Base-by-base conservation (phyloP, 2,888 invertebrate species). In the Lasioglossum calceatum region DNA sequence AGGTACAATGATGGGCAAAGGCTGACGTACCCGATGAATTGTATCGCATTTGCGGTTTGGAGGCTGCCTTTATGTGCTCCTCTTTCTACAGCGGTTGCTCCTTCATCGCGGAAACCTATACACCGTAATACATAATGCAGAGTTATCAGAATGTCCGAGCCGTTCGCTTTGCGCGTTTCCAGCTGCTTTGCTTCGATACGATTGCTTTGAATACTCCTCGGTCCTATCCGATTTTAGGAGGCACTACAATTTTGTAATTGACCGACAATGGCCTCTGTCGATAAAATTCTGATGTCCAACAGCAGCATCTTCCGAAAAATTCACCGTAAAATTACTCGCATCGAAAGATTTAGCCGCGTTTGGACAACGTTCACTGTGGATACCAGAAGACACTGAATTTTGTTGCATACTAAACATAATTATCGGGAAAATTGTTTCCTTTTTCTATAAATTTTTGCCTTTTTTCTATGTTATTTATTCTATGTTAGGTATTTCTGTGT, bases 141-240 rank as follows among this genome's bases (percentile, higher is more conserved):
- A 87, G 90, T 90, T 90, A 90, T 90, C 90, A 85, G 84, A 87
- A 83, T 86, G 90, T 88, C 86, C 88, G 81, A 82, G 86, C 75
- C 82, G 90, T 82, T 90, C 85, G 86, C 87, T 74, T 58, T 27
- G 76, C 84, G 61, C 82, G 75, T 87, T 85, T 85, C 77, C 77
- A 76, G 75, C 77, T 47, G 61, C 44, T 47, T 44, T 67, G 4
- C 50, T 54, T 36, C 50, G 73, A 74, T 74, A 50, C 50, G 32
- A 36, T 74, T 23, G 50, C 36, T 44, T 19, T 70, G 32, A 79
- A 82, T 36, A 42, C 32, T 23, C 61, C 23, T 61, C 39, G 39
- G 12, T 0, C 10, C 44, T 64, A 23, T 16, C 27, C 19, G 32
- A 23, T 12, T 32, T 23, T 23, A 23, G 14, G 4, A 1, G 58